Conservation (phyloP, 2,113 vertebrate species). For the Heliornis fulica region DNA sequence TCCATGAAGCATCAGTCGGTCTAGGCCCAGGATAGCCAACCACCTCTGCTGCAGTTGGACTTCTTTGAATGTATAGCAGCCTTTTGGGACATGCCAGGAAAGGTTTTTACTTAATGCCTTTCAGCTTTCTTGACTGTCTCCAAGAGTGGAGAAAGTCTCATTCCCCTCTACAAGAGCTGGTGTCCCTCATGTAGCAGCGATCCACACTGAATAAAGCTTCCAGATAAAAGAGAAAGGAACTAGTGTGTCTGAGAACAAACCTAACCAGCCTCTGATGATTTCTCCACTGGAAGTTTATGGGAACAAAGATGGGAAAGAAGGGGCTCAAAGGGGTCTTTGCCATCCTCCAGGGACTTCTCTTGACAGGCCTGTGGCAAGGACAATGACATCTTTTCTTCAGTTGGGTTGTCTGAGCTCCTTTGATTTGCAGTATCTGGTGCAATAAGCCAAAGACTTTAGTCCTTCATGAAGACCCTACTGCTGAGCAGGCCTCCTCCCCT, state of each 20-base stretch:
- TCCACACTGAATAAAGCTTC: neutral
- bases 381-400: neutral
- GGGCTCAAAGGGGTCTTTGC: neutral
- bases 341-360: neutral
- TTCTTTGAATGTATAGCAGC: neutral
- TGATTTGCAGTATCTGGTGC: neutral
- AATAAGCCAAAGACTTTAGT: neutral
- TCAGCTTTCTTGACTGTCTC: neutral
- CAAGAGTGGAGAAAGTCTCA: neutral
- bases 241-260: accelerated
- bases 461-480: neutral
- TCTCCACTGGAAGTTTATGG: neutral
- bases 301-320: neutral
- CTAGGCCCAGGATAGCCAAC: neutral
- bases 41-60: neutral
- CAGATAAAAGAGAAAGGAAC: neutral
- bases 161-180: neutral
- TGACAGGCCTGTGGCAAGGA: neutral
- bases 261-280: neutral
- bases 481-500: neutral
- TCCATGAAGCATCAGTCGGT: neutral
- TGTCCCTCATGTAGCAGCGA: neutral
- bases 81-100: neutral
- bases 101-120: neutral
- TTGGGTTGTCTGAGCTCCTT: neutral